Base-by-base conservation (phyloP, 2,888 invertebrate genomes). In the Clostera curtula region DNA sequence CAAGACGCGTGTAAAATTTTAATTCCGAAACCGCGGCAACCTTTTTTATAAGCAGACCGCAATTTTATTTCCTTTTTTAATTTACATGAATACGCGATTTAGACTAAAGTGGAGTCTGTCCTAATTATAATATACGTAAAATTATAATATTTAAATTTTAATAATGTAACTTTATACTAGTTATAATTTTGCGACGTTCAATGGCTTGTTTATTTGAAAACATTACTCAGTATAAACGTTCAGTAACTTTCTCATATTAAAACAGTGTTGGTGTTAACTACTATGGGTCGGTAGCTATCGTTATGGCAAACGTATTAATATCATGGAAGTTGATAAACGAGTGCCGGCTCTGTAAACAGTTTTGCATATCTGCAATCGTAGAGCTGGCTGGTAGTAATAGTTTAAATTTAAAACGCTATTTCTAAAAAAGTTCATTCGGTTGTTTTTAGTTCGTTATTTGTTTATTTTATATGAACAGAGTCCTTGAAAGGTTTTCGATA, bases 11-110 rank as follows among this genome's bases (percentile, higher is more conserved):
- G 53, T 33, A 51, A 44, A 57, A 46, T 49, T 52, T 49, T 48
- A 59, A 56, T 57, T 56, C 49, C 32, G 50, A 57, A 52, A 43
- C 36, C 33, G 49, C 52, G 52, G 53, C 44, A 43, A 43, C 20
- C 34, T 39, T 49, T 49, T 49, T 40, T 40, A 41, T 43, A 50
- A 48, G 37, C 45, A 38, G 47, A 37, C 36, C 35, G 24, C 27
- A 11, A 19, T 35, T 28, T 38, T 31, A 37, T 31, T 36, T 33
- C 18, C 27, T 37, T 19, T 4, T 19, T n/a, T 18, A 18, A 18
- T 36, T 45, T 43, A 43, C 36, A 40, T 38, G 25, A 27, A 31
- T 33, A 9, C 25, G 11, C 40, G 43, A 47, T 47, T 49, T 49
- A 32, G n/a, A n/a, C n/a, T n/a, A n/a, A n/a, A n/a, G n/a, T n/a